These are phyloP conservation scores for Liodrosophila aerea DNA, from an alignment of 2,888 invertebrate species.

Conservation along the genomic window DNA sequence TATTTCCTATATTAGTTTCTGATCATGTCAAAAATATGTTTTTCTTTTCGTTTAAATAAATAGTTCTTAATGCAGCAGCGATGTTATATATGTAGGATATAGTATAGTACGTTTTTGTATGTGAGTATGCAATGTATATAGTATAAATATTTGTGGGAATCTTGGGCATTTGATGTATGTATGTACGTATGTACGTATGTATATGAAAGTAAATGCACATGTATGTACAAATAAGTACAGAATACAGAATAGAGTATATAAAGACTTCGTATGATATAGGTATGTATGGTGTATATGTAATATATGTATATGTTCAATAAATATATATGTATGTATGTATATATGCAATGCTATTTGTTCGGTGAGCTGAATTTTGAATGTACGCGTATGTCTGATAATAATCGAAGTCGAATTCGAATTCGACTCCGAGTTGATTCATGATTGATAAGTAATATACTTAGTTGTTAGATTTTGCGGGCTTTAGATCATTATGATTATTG, in stretches of 20 bases:
- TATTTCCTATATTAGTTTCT: constrained; percentile 22
- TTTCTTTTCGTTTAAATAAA: constrained; percentile 20
- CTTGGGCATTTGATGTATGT: constrained; percentile 34
- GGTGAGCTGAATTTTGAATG: constrained; percentile 65
- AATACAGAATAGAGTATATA: constrained; percentile 37
- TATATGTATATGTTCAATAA: constrained; percentile 24
- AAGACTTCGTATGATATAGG: constrained; percentile 34
- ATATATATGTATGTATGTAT: constrained; percentile 39
- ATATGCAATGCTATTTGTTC: constrained; percentile 58
- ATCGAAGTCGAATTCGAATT: too few relatives aligned
- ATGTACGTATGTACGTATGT: constrained; percentile 55
- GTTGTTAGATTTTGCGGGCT: constrained; percentile 5
- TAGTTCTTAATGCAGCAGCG: constrained; percentile 3
- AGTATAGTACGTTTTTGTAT: constrained; percentile 25
- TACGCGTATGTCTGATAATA: constrained; percentile 15
- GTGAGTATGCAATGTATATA: constrained; percentile 23
- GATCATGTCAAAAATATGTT: constrained; percentile 54
- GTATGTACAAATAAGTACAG: constrained; percentile 33
- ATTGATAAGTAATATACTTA: constrained; percentile 34
- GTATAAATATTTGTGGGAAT: constrained; percentile 31
- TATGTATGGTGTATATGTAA: constrained; percentile 13
- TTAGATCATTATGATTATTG: constrained; percentile 6
- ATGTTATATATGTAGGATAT: constrained; percentile 22
- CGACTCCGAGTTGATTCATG: constrained; percentile 26
- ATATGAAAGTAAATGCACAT: constrained; percentile 56